Base-by-base conservation (phyloP, 2,113 vertebrate species). In the Psittacara wagleri region DNA sequence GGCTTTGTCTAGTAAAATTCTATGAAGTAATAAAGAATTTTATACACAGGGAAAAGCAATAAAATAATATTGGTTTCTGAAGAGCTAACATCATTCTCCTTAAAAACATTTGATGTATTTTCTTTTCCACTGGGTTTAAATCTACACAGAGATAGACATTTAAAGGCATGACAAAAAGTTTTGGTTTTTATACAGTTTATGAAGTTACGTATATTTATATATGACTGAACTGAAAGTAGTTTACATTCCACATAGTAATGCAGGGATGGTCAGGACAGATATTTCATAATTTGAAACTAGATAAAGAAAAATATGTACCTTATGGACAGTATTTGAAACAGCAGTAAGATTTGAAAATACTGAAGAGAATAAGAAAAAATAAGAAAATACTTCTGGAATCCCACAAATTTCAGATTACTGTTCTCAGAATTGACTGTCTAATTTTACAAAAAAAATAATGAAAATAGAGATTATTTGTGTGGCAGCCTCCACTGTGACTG, bases 401-500 rank as follows among this genome's bases (percentile, higher is more conserved):
- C 5, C 39, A 18, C 8, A 64, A 15, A 54, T 54, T 64, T 68
- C 44, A 39, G 23, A 61, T 51, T 37, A 10, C 12, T 46, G 11
- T 39, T 25, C 19, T 82, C n/a, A 27, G 9, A 79, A 83, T 41
- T 43, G 75, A 61, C 10, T 15, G 17, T 4, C 0, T 33, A 29
- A 68, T 68, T 63, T 68, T 72, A 52, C 11, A 29, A 64, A 93
- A 93, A 93, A 59, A 24, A 4, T 66, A 33, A 31, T 13, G 18
- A 82, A 87, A 72, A 5, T 5, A 72, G 17, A 72, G 20, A 59
- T 43, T 72, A 8, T 41, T 3, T 3, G 0, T n/a, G 25, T 33
- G 35, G 1, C 20, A 88, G 43, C 29, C 9, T 75, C 35, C 13
- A 19, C 0, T 0, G 13, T 77, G 44, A 61, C 7, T 51, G 37